Evolutionary conservation across 1,140 invertebrate species (phyloP).

Genomic region (Acromyrmex echinatior): DNA sequence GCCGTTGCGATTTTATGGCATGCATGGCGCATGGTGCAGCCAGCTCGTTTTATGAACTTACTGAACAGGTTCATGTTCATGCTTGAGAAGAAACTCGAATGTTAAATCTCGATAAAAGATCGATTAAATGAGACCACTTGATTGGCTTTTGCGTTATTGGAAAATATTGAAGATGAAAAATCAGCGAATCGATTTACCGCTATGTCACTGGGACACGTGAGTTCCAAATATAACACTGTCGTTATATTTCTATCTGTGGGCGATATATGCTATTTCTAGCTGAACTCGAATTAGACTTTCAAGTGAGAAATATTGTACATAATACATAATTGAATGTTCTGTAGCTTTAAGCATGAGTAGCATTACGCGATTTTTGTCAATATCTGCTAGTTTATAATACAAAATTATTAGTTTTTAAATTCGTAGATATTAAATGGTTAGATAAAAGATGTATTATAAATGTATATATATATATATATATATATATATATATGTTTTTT

Average conservation of each 20-base stretch:
- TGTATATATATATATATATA: no score
- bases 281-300: slow-evolving; percentile 8
- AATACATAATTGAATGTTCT: slow-evolving; percentile 4
- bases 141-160: neutral
- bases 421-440: neutral
- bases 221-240: neutral
- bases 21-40: slow-evolving; percentile 19
- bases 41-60: slow-evolving; percentile 62
- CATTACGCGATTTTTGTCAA: neutral
- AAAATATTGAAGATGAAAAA: slow-evolving; percentile 33
- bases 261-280: slow-evolving; percentile 20
- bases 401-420: neutral
- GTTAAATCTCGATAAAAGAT: slow-evolving; percentile 28
- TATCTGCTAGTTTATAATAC: neutral
- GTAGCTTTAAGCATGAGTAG: neutral
- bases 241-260: neutral
- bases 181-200: neutral
- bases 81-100: slow-evolving; percentile 27
- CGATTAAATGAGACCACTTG: slow-evolving; percentile 27
- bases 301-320: slow-evolving; percentile 18
- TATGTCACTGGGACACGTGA: neutral
- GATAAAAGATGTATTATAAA: neutral
- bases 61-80: slow-evolving; percentile 66
- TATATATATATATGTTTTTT: no score
- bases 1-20: slow-evolving; percentile 65